Base-by-base conservation (phyloP, 2,113 vertebrate species). In the Cyanistes caeruleus region DNA sequence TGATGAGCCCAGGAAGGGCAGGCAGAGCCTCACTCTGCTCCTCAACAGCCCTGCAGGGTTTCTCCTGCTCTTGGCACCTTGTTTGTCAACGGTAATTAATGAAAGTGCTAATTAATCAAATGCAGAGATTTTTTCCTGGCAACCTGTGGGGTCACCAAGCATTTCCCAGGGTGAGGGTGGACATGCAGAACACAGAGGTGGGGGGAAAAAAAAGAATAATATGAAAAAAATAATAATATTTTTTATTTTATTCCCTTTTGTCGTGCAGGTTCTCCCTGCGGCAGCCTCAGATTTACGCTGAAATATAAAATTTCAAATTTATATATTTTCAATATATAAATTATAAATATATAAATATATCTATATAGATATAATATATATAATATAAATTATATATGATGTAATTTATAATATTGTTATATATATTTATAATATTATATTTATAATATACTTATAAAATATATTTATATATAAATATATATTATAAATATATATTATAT, bases 61-160 rank as follows among this genome's bases (percentile, higher is more conserved):
- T 39, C n/a, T 44, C 11, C 64, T 91, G 79, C 82, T 70, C 67
- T 23, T 70, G 51, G 87, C 62, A 82, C n/a, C 74, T 65, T 48
- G 74, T 89, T 93, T 76, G 63, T 27, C 75, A 85, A 48, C 59
- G 67, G 55, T 31, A 67, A 93, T 65, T 53, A 84, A 59, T 15
- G 53, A 65, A 51, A 75, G 39, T 10, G 10, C 37, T 39, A 39
- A 39, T 39, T 39, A 39, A 39, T 39, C 37, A 39, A 39, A 39
- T 39, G 10, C 37, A 39, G 37, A 10, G 4, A 39, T 39, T 39
- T 10, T 65, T 22, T 78, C 23, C 48, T 70, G 80, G 51, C 46
- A 69, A 55, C 76, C 82, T 90, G 53, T 2, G 43, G 80, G 68
- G 72, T n/a, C 25, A 9, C 0, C 23, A 44, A 72, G 52, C 30